Evolutionary conservation across 2,888 invertebrate species (phyloP).

Genomic region (Mycalesis mineus): DNA sequence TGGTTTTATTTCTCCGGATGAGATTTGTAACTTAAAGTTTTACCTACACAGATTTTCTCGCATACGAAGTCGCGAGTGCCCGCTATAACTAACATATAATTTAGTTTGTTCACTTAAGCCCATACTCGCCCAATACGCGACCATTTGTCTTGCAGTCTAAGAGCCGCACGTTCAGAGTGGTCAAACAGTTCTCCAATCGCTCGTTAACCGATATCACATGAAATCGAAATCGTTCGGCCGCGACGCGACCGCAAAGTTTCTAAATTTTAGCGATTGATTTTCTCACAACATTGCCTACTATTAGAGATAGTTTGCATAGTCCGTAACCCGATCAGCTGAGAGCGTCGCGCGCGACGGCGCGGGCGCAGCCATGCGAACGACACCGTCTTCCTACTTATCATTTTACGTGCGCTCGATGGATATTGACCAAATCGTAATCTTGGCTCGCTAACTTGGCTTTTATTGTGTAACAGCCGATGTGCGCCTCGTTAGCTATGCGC

Average conservation of each 20-base stretch:
- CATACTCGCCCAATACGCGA: too few species aligned
- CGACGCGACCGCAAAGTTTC: constrained; percentile 31
- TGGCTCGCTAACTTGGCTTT: constrained; percentile 28
- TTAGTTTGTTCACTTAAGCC: background rate
- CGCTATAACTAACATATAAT: too few species aligned
- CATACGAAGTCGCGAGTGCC: too few species aligned
- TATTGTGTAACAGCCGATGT: background rate
- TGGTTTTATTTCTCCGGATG: too few species aligned
- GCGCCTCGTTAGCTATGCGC: too few species aligned
- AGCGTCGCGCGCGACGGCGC: constrained; percentile 47
- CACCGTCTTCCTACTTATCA: constrained; percentile 71
- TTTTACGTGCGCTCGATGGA: constrained; percentile 60
- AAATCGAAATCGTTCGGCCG: constrained; percentile 29
- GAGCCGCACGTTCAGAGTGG: background rate
- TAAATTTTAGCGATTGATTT: constrained; percentile 35
- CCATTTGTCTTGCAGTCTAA: too few species aligned
- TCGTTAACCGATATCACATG: constrained; percentile 20
- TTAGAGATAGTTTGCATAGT: constrained; percentile 42
- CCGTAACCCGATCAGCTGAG: constrained; percentile 68
- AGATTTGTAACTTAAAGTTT: too few species aligned
- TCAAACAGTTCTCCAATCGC: constrained; percentile 15
- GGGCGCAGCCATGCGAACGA: constrained; percentile 56
- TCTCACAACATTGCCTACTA: constrained; percentile 43
- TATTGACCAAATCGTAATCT: constrained; percentile 52
- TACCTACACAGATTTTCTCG: too few species aligned